These are phyloP conservation scores for Amphipoea oculea DNA, from an alignment of 2,888 invertebrate genomes.

Conservation along the genomic window DNA sequence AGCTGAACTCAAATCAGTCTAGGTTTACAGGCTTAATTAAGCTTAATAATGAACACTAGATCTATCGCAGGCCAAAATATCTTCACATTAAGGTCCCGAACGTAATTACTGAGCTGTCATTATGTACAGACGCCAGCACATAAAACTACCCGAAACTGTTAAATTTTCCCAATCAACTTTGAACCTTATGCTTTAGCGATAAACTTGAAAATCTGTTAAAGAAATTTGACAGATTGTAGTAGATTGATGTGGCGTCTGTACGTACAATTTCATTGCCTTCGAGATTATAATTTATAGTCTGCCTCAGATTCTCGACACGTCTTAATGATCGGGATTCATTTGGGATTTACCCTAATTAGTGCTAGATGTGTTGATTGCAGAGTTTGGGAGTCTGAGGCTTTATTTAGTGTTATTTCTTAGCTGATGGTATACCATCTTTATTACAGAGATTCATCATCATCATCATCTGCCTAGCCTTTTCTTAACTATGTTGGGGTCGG, in stretches of 20 bases:
- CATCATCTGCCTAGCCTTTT: too few relatives aligned
- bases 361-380: conserved; percentile 38
- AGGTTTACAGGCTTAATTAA: conserved; percentile 7
- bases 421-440: too few relatives aligned
- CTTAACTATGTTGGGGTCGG: too few relatives aligned
- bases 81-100: conserved; percentile 17
- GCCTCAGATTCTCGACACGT: conserved; percentile 31
- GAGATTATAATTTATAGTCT: conserved; percentile 46
- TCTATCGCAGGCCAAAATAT: conserved; percentile 25
- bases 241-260: background rate
- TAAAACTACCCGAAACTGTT: too few relatives aligned
- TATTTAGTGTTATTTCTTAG: conserved; percentile 1
- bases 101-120: conserved; percentile 31
- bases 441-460: background rate
- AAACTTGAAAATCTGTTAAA: too few relatives aligned
- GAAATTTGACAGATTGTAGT: too few relatives aligned
- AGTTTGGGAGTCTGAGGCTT: conserved; percentile 3
- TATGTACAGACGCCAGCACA: background rate
- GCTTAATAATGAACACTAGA: background rate
- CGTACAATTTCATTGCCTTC: conserved; percentile 34
- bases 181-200: too few relatives aligned
- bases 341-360: conserved; percentile 42
- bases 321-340: conserved; percentile 48
- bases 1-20: background rate
- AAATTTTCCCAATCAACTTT: too few relatives aligned